Evolutionary conservation across 37 sponge, comb jelly and placozoan species (phyloP).

Genomic region (Ephydatia muelleri): DNA sequence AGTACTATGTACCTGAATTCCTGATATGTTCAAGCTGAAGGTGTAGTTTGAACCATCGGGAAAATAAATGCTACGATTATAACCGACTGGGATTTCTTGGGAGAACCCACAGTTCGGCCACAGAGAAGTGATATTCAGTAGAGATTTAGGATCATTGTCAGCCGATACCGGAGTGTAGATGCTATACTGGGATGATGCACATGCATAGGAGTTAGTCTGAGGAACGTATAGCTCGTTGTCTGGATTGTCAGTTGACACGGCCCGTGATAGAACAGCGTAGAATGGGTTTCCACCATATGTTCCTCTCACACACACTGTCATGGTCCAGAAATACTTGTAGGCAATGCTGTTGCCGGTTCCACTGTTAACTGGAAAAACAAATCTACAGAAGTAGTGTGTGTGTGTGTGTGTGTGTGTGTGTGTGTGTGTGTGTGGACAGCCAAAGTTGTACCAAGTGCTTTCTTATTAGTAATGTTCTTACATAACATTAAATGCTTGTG

Average conservation of each 20-base stretch:
- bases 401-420: constrained; percentile 26
- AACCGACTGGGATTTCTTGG: background rate
- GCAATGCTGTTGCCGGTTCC: background rate
- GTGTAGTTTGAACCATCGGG: background rate
- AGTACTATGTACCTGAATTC: background rate
- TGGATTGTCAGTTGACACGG: background rate
- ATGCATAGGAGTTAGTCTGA: background rate
- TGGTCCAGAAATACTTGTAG: background rate
- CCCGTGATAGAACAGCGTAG: background rate
- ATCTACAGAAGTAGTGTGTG: background rate
- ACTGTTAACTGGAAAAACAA: background rate
- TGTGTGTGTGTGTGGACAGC: background rate
- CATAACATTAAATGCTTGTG: too few relatives aligned
- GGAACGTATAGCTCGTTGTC: background rate
- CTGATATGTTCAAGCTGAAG: background rate
- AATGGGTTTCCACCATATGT: background rate
- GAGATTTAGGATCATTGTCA: background rate
- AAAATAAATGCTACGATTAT: background rate
- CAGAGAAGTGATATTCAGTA: background rate
- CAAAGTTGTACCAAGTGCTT: background rate
- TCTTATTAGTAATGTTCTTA: too few relatives aligned
- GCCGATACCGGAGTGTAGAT: background rate
- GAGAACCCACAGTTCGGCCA: background rate
- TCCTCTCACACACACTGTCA: background rate
- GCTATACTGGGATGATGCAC: background rate